These are phyloP conservation scores for Solenopsis fugax DNA, from an alignment of 1,140 invertebrate genomes.

Conservation along the genomic window DNA sequence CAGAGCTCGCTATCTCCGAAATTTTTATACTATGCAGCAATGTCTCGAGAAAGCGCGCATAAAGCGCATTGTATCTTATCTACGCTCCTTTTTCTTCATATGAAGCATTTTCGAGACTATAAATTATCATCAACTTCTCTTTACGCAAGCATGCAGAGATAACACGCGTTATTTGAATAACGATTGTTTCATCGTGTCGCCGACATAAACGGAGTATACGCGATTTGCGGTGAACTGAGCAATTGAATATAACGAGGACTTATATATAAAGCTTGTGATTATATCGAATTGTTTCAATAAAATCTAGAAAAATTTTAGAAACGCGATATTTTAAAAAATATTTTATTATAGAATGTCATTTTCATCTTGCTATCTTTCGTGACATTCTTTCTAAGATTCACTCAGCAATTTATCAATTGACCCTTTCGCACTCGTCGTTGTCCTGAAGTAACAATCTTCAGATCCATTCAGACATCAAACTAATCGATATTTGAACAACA, in stretches of 20 bases:
- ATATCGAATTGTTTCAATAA: background rate
- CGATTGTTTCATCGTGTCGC: conserved; percentile 20
- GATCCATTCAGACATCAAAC: too few relatives aligned
- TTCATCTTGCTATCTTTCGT: background rate
- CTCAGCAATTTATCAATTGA: background rate
- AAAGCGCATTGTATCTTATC: conserved; percentile 15
- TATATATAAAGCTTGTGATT: background rate
- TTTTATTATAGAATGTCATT: background rate
- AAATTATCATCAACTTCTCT: conserved; percentile 19
- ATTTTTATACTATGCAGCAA: background rate
- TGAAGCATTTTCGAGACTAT: background rate
- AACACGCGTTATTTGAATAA: conserved; percentile 25
- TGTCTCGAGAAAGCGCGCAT: background rate
- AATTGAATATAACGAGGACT: background rate
- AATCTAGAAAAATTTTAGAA: background rate
- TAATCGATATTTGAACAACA: too few relatives aligned
- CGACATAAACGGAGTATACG: background rate
- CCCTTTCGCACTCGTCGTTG: too few relatives aligned
- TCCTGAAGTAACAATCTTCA: too few relatives aligned
- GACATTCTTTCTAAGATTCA: background rate
- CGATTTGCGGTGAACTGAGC: background rate
- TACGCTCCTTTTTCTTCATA: background rate
- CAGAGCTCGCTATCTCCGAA: background rate
- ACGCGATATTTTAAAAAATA: background rate
- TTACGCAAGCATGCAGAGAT: conserved; percentile 4